A percentile compares a stretch with the other conserved stretches of the same genome.
Evolutionary conservation across 2,888 invertebrate species (phyloP).

Genomic region (Hecatera dysodea): DNA sequence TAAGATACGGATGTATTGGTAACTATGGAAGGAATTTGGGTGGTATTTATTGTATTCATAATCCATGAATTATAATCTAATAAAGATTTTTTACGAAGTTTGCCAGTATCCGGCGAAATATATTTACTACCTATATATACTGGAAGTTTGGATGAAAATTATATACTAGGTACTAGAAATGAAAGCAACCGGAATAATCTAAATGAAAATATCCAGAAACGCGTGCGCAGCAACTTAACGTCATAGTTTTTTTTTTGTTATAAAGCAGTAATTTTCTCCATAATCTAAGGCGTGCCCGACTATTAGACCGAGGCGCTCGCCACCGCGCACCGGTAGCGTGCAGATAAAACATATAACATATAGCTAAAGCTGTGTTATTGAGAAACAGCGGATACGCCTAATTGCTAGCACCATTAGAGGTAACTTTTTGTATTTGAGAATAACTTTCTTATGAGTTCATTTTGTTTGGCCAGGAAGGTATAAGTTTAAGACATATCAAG

Average conservation of each 20-base stretch:
- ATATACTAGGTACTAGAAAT: not conserved
- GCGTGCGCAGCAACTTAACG: slow-evolving; percentile 23
- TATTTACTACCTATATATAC: no score
- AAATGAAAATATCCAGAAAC: slow-evolving; percentile 15
- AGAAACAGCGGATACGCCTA: slow-evolving; percentile 79
- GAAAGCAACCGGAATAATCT: not conserved
- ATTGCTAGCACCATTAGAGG: slow-evolving; percentile 67
- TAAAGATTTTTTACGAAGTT: no score
- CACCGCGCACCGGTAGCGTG: slow-evolving; percentile 73
- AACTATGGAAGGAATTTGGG: no score
- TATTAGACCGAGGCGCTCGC: slow-evolving; percentile 74
- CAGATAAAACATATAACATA: slow-evolving; percentile 69
- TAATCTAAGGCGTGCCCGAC: slow-evolving; percentile 75
- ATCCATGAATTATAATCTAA: no score
- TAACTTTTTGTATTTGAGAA: slow-evolving; percentile 30
- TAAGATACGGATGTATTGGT: no score
- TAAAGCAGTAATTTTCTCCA: slow-evolving; percentile 64
- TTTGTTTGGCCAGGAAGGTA: not conserved
- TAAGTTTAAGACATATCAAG: not conserved
- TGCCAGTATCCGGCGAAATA: no score
- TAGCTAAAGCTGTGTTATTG: slow-evolving; percentile 70
- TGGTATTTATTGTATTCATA: no score
- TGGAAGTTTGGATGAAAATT: no score
- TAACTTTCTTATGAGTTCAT: slow-evolving; percentile 36
- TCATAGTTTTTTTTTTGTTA: slow-evolving; percentile 50